Base-by-base conservation (phyloP, 2,888 invertebrate species). In the Xanthia icteritia region DNA sequence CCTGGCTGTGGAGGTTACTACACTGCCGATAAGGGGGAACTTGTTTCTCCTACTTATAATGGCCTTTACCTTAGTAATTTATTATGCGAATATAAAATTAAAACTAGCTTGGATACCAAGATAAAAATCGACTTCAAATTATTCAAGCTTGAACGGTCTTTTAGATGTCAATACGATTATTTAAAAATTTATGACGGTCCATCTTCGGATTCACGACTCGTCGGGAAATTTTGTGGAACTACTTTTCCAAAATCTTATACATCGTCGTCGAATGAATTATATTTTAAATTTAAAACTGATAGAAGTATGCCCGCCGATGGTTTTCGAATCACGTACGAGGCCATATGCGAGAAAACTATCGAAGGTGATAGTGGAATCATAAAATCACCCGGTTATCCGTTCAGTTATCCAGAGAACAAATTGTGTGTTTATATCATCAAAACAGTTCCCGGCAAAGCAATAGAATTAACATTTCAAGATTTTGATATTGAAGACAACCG, bases 1-100 rank as follows among this genome's bases (percentile, higher is more conserved):
- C 98, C 98, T 0, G 99, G 98, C 2, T 99, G 99, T 92, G 99
- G 99, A 3, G 99, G 99, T 0, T 94, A 97, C 54, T 97, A 97
- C 83, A 98, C 98, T 0, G 89, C 94, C 8, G 95, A 97, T 9
- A 94, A 92, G 77, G 99, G 98, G 2, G 97, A 97, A 87, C 97
- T 99, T 39, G 92, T 93, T 2, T 97, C 98, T 0, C 98, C 98
- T 0, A 95, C 95, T 31, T 93, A 93, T 67, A 95, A 97, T 77
- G 97, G 97, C 13, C 93, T 92, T 9, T 98, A 98, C 90, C 91
- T 96, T 1, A 93, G 97, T 73, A 97, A 97, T 82, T 90, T 98
- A 70, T 92, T 97, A 68, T 99, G 99, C 91, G 98, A 98, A 88
- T 99, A 99, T 97, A 97, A 97, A 88, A 98, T 99, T 85, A 97